Evolutionary conservation across 2,888 invertebrate genomes (phyloP).

Genomic region (Leptinotarsa juncta): DNA sequence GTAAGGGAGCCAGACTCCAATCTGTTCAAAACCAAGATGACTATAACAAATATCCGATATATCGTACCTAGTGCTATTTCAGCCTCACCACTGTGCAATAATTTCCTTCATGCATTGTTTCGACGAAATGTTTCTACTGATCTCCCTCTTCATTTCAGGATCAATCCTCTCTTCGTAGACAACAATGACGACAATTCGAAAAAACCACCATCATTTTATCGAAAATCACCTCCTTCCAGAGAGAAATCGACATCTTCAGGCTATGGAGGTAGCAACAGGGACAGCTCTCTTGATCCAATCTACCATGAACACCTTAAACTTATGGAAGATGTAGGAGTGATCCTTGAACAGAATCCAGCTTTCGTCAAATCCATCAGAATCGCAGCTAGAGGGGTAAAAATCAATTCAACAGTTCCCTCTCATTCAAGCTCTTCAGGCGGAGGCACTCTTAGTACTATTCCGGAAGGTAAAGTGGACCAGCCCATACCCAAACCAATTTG

Average conservation of each 20-base stretch:
- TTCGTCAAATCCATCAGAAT: slow-evolving; percentile 62
- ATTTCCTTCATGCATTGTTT: too few species aligned
- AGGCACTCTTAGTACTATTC: slow-evolving; percentile 65
- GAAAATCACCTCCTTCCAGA: slow-evolving; percentile 27
- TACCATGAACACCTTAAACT: slow-evolving; percentile 55
- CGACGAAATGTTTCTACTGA: background rate
- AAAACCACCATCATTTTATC: slow-evolving; percentile 35
- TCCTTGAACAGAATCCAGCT: slow-evolving; percentile 62
- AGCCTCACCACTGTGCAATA: too few species aligned
- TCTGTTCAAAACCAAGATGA: too few species aligned
- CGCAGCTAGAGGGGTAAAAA: slow-evolving; percentile 50
- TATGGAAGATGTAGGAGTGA: slow-evolving; percentile 58
- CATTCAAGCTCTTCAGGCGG: slow-evolving; percentile 54
- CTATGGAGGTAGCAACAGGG: slow-evolving; percentile 61
- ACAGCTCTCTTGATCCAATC: slow-evolving; percentile 53
- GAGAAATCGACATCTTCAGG: slow-evolving; percentile 63
- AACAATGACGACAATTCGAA: slow-evolving; percentile 25
- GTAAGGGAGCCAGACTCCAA: too few species aligned
- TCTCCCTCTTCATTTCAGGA: slow-evolving; percentile 52
- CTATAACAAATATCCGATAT: too few species aligned
- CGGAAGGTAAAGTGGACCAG: slow-evolving; percentile 65
- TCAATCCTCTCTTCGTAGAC: slow-evolving; percentile 64
- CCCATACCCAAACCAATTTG: slow-evolving; percentile 65
- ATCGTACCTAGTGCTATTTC: too few species aligned
- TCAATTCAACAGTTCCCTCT: slow-evolving; percentile 56